These are phyloP conservation scores for Tortrix viridana DNA, from an alignment of 2,888 invertebrate species.

Conservation along the genomic window DNA sequence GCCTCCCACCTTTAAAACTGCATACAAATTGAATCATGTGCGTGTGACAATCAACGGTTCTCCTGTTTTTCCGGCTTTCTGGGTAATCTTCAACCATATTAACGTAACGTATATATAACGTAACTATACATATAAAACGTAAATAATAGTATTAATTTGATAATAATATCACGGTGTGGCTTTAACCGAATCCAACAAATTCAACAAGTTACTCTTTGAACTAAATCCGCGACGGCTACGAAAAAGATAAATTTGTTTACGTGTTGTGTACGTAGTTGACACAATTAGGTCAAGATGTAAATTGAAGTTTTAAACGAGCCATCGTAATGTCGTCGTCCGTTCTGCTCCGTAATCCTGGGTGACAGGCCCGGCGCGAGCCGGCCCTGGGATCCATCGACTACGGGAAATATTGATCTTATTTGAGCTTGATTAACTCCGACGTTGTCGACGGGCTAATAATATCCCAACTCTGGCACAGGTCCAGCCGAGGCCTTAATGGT, in stretches of 20 bases:
- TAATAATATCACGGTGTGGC: no score
- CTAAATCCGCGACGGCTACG: background rate
- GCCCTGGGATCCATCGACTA: constrained; percentile 72
- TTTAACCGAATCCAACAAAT: background rate
- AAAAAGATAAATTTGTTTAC: constrained; percentile 34
- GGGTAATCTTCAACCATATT: no score
- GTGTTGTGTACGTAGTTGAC: constrained; percentile 40
- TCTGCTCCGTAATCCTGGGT: constrained; percentile 57
- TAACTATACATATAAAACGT: no score
- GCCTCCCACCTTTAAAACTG: no score
- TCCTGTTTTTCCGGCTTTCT: no score
- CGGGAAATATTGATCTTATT: constrained; percentile 83
- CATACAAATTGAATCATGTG: no score
- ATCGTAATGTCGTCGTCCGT: constrained; percentile 48
- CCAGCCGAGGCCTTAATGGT: constrained; percentile 81
- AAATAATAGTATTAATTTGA: no score
- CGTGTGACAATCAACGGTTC: no score
- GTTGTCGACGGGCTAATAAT: constrained; percentile 81
- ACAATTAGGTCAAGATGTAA: constrained; percentile 49
- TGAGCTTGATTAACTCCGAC: constrained; percentile 83
- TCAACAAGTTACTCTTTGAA: constrained; percentile 1
- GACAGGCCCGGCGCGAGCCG: constrained; percentile 56
- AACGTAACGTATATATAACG: no score
- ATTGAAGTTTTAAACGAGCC: constrained; percentile 47
- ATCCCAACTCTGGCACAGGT: constrained; percentile 74